These are phyloP conservation scores for Gambusia holbrooki DNA, from an alignment of 2,113 vertebrate genomes.

Conservation along the genomic window DNA sequence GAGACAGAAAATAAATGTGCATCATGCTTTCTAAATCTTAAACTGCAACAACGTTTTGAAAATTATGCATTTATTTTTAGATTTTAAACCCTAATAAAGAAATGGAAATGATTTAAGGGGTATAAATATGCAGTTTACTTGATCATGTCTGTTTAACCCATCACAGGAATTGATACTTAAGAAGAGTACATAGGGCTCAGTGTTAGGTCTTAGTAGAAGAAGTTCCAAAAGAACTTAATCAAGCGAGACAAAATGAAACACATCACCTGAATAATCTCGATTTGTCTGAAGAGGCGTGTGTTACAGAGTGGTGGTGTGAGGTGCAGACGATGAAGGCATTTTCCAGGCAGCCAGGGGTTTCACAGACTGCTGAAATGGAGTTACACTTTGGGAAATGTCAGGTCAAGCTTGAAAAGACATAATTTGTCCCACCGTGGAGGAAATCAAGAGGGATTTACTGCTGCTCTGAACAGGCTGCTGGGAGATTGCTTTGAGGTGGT, in stretches of 20 bases:
- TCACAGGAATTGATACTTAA: neutral
- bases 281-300: neutral
- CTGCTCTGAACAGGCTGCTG: neutral
- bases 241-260: neutral
- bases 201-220: neutral
- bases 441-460: neutral
- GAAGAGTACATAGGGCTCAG: neutral
- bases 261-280: neutral
- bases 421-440: neutral
- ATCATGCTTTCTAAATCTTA: neutral
- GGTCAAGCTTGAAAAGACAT: constrained; percentile 5
- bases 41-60: neutral
- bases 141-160: neutral
- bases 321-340: neutral
- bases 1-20: neutral
- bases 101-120: too few species aligned
- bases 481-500: neutral
- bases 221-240: neutral
- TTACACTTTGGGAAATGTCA: constrained; percentile 9
- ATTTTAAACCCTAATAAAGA: too few species aligned
- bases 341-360: neutral
- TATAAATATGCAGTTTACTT: neutral
- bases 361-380: neutral
- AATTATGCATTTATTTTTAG: too few species aligned
- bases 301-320: neutral